Evolutionary conservation across 2,797 vertebrate genomes (phyloP), one percentile per base, ranked within the genome.

Genomic region (Oreonectes daqikongensis): DNA sequence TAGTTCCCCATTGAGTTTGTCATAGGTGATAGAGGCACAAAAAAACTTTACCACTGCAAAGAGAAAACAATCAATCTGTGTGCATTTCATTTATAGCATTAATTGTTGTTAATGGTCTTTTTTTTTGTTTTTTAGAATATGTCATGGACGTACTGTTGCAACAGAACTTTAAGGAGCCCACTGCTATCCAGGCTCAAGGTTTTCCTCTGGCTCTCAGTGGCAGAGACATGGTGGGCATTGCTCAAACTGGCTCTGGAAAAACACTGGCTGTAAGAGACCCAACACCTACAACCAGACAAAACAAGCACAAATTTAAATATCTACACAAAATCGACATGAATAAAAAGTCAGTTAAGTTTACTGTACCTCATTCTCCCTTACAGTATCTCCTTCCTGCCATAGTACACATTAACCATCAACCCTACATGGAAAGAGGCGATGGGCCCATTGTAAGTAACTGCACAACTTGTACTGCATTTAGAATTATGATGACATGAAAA

Each of bases 391-490:
- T 99, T 85, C 98, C 97, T 85, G 96, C 97, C 24, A 98, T 98
- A 86, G 97, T 99, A 68, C 97, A 99, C 86, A 99, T 99, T 88
- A 99, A 99, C 90, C 97, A 99, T 86, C 97, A 99, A 88, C 95
- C 97, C 0, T 99, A 98, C 84, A 92, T 98, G 87, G 97, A 99
- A 90, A 94, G 97, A 77, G 97, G 97, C 55, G 97, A 99, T 80
- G 97, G 97, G n/a, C 97, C 97, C 20, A 98, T 99, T 85, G 97
- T 99, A 91, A 97, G 97, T 95, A 61, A 22, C 7, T 42, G 40
- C 12, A 42, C 40, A 2, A 42, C 40, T 42, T 42, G 1, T 15
- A 42, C 40, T 2, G 0, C 40, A 12, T 12, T 12, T 42, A 42
- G 12, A 42, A 42, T 42, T 12, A 42, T 42, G 40, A 2, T 42